These are phyloP conservation scores for Sisyra nigra DNA, from an alignment of 2,888 invertebrate genomes.

Conservation along the genomic window DNA sequence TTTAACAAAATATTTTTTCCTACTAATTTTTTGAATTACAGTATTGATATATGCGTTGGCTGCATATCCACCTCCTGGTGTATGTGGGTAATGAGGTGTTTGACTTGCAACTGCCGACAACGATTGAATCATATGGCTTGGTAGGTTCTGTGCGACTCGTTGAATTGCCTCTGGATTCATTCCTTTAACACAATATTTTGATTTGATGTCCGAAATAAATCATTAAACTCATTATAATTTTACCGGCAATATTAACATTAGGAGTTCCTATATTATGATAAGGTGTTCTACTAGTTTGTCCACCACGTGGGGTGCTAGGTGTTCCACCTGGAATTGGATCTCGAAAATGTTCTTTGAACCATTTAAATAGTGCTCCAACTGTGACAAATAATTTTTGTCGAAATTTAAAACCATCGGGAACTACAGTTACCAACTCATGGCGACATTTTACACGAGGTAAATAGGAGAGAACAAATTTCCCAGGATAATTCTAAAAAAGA, in stretches of 20 bases:
- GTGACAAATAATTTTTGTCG: constrained; percentile 77
- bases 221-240: constrained; percentile 9
- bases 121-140: constrained; percentile 53
- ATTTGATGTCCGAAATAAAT: background rate
- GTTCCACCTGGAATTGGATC: constrained; percentile 70
- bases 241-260: constrained; percentile 22
- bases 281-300: constrained; percentile 37
- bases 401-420: constrained; percentile 86
- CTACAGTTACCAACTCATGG: constrained; percentile 85
- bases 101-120: constrained; percentile 54
- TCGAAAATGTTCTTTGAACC: constrained; percentile 97
- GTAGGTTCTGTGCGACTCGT: constrained; percentile 51
- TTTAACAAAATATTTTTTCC: background rate
- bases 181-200: constrained; percentile 22
- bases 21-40: constrained; percentile 17
- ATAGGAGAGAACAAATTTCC: constrained; percentile 89
- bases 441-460: constrained; percentile 68
- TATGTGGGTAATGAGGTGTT: constrained; percentile 54
- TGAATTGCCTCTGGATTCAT: constrained; percentile 52
- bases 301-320: constrained; percentile 52
- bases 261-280: constrained; percentile 21
- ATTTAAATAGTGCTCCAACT: constrained; percentile 63
- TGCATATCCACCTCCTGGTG: constrained; percentile 48
- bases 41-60: constrained; percentile 60
- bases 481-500: constrained; percentile 50